A percentile compares a stretch with the other conserved stretches of the same genome.
Evolutionary conservation across 2,888 invertebrate species (phyloP).

Genomic region (Oasisia sp.): DNA sequence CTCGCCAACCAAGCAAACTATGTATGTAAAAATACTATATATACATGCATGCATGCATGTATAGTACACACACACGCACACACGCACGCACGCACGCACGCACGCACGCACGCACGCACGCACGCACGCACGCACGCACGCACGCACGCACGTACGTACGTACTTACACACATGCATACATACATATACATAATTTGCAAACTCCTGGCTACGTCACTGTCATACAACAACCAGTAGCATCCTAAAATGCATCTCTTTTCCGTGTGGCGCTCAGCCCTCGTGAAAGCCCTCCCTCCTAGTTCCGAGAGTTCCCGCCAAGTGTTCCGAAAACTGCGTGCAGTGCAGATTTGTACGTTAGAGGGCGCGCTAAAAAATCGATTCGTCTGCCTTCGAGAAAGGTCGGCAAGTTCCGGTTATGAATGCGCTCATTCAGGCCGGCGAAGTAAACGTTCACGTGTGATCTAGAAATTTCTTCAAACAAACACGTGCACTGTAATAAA

Average conservation of each 20-base stretch:
- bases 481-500: not conserved
- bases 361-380: not conserved
- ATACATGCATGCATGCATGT: too few relatives aligned
- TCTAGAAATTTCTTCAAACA: slow-evolving; percentile 21
- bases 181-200: slow-evolving; percentile 7
- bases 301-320: too few relatives aligned
- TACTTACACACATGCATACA: not conserved
- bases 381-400: not conserved
- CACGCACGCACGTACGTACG: slow-evolving; percentile 21
- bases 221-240: too few relatives aligned
- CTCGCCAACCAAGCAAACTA: too few relatives aligned
- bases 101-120: slow-evolving; percentile 1
- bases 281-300: too few relatives aligned
- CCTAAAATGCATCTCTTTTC: too few relatives aligned
- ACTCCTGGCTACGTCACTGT: too few relatives aligned
- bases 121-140: slow-evolving; percentile 18
- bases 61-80: not conserved
- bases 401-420: not conserved
- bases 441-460: slow-evolving; percentile 20
- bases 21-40: too few relatives aligned
- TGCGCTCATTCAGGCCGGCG: not conserved
- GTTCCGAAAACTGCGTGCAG: not conserved
- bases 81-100: not conserved
- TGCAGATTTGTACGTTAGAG: not conserved
- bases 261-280: too few relatives aligned